phyloP scores from a whole-genome alignment of 1,140 invertebrate genomes.

The Hyphantria cunea region DNA sequence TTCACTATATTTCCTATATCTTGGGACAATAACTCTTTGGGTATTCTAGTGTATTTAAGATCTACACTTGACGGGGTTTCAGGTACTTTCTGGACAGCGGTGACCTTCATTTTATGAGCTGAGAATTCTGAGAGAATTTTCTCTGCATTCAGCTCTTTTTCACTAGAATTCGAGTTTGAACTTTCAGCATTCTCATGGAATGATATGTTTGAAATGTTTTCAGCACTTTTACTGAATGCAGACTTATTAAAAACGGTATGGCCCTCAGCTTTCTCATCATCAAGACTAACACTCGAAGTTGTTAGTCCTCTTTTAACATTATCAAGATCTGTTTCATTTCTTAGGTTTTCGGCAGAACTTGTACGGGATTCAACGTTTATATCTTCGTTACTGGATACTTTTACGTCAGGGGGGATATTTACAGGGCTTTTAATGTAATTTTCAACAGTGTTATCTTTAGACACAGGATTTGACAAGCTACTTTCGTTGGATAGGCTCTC shows the following conservation, averaged over 20 bases:
- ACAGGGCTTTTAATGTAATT: slow-evolving; percentile 6
- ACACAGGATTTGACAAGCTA: slow-evolving; percentile 25
- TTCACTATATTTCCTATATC: slow-evolving; percentile 72
- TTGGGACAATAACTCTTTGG: slow-evolving; percentile 68
- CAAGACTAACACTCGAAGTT: slow-evolving; percentile 57
- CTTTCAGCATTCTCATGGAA: slow-evolving; percentile 25
- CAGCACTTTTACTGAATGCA: slow-evolving; percentile 59
- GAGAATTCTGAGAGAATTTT: slow-evolving; percentile 63
- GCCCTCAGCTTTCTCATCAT: slow-evolving; percentile 44
- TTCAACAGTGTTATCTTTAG: slow-evolving; percentile 4
- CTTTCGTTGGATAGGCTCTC: slow-evolving; percentile 20
- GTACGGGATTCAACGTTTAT: slow-evolving; percentile 5
- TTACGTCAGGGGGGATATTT: not conserved
- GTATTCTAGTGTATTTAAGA: slow-evolving; percentile 50
- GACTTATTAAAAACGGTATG: slow-evolving; percentile 40
- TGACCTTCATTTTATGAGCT: slow-evolving; percentile 61
- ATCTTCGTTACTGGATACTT: slow-evolving; percentile 21
- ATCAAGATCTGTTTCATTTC: not conserved
- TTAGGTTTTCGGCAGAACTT: not conserved
- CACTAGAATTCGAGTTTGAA: slow-evolving; percentile 34
- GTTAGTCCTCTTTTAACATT: slow-evolving; percentile 35
- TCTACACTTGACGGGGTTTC: slow-evolving; percentile 46
- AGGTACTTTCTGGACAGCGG: slow-evolving; percentile 58
- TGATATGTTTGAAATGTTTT: slow-evolving; percentile 52
- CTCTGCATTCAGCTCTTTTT: slow-evolving; percentile 61